phyloP scores from a whole-genome alignment of 2,888 invertebrate genomes.

The Hypselothyrea guttata region DNA sequence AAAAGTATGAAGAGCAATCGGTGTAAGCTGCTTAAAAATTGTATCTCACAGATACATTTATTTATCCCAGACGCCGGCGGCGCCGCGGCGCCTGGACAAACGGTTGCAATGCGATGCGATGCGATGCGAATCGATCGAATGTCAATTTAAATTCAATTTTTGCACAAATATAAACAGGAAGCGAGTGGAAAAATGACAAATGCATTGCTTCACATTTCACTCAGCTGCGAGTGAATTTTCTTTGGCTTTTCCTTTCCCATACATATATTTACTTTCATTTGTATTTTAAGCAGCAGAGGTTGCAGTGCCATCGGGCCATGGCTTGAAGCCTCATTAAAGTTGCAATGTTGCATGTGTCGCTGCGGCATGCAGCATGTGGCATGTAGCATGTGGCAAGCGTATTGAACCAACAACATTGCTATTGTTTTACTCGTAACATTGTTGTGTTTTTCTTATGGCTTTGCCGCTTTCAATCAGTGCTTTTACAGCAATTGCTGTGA shows the following conservation, averaged over 20 bases:
- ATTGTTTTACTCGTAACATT: conserved; percentile 25
- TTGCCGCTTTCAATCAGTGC: conserved; percentile 37
- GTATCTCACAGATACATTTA: conserved; percentile 21
- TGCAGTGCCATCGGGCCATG: conserved; percentile 26
- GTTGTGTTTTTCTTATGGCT: conserved; percentile 39
- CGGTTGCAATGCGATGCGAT: conserved; percentile 25
- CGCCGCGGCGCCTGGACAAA: conserved; percentile 29
- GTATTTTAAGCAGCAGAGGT: conserved; percentile 19
- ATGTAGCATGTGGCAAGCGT: conserved; percentile 32
- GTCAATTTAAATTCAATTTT: conserved; percentile 68
- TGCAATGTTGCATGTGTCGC: conserved; percentile 22
- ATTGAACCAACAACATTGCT: too few species aligned
- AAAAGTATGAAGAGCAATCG: conserved; percentile 2
- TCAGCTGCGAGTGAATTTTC: too few species aligned
- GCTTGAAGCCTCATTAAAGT: conserved; percentile 51
- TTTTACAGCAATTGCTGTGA: conserved; percentile 31
- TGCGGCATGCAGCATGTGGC: conserved; percentile 29
- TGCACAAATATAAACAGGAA: conserved; percentile 40
- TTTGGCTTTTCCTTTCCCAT: not conserved
- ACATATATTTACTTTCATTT: conserved; percentile 5
- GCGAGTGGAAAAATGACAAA: conserved; percentile 6
- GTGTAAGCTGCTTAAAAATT: conserved; percentile 39
- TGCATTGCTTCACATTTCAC: conserved; percentile 16
- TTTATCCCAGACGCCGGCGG: not conserved
- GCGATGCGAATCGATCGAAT: conserved; percentile 13